These are phyloP conservation scores for Bolinopsis microptera DNA, from an alignment of 37 sponge, comb jelly and placozoan genomes.

Conservation along the genomic window DNA sequence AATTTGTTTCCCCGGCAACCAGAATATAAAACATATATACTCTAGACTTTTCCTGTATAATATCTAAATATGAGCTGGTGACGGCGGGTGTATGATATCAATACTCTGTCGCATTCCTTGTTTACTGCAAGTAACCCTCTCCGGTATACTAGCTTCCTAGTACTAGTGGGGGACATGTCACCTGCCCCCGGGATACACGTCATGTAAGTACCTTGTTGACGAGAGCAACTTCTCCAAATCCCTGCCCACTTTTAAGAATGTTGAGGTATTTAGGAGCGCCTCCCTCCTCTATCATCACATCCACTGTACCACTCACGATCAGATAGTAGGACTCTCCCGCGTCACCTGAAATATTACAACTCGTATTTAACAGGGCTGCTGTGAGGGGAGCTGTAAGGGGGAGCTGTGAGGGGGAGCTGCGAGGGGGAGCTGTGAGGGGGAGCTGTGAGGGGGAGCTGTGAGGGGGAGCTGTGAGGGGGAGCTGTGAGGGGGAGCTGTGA, in stretches of 20 bases:
- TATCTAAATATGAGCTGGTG: too few species aligned
- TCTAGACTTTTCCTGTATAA: neutral
- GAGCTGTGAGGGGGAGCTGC: neutral
- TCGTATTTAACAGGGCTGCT: neutral
- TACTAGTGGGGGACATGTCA: too few species aligned
- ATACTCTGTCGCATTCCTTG: neutral
- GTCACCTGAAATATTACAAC: constrained; percentile 1
- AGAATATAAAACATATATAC: neutral
- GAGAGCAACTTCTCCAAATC: constrained; percentile 42
- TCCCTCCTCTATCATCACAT: constrained; percentile 43
- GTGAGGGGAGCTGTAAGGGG: neutral
- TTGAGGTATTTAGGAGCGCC: neutral
- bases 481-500: too few species aligned
- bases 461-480: too few species aligned
- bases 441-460: neutral
- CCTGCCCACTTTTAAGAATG: neutral
- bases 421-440: neutral
- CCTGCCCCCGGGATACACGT: too few species aligned
- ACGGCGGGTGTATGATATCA: neutral
- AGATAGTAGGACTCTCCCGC: constrained; percentile 52
- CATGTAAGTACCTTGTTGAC: constrained; percentile 6
- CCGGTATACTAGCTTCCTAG: too few species aligned
- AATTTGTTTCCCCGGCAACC: neutral
- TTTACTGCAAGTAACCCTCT: too few species aligned
- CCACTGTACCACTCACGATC: constrained; percentile 45